These are phyloP conservation scores for Psilanteris sp. DNA, from an alignment of 1,140 invertebrate species.

Conservation along the genomic window DNA sequence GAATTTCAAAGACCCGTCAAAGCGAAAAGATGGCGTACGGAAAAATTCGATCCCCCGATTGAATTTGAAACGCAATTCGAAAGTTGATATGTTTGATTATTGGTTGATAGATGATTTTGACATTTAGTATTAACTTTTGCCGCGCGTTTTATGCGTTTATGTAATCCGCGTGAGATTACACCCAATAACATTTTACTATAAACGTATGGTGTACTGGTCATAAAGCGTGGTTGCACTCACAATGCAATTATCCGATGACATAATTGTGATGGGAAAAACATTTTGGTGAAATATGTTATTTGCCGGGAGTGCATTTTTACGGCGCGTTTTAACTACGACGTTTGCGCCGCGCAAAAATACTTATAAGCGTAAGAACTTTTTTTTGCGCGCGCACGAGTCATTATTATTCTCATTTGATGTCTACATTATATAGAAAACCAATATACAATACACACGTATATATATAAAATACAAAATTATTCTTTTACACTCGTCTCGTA, in stretches of 20 bases:
- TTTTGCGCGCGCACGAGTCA: too few relatives aligned
- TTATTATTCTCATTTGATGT: too few relatives aligned
- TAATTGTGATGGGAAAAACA: conserved; percentile 9
- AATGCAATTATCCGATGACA: conserved; percentile 11
- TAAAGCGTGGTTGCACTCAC: conserved; percentile 15
- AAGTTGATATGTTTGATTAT: conserved; percentile 30
- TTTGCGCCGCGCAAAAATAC: background rate
- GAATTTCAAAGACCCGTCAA: too few relatives aligned
- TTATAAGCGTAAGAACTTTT: background rate
- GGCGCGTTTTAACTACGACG: conserved; percentile 1
- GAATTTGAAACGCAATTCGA: too few relatives aligned
- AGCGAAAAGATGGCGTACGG: too few relatives aligned
- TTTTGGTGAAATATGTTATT: conserved; percentile 21
- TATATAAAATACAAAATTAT: too few relatives aligned
- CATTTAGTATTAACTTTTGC: conserved; percentile 20
- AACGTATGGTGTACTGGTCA: conserved; percentile 4
- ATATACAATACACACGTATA: too few relatives aligned
- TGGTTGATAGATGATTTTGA: conserved; percentile 23
- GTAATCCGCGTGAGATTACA: conserved; percentile 6
- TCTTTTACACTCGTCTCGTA: too few relatives aligned
- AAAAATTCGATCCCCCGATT: too few relatives aligned
- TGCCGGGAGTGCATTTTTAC: conserved; percentile 15
- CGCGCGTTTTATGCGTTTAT: conserved; percentile 12
- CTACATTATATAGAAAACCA: too few relatives aligned
- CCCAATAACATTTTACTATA: conserved; percentile 8